phyloP scores from a whole-genome alignment of 1,140 invertebrate genomes.

The Drosophila ogumai region DNA sequence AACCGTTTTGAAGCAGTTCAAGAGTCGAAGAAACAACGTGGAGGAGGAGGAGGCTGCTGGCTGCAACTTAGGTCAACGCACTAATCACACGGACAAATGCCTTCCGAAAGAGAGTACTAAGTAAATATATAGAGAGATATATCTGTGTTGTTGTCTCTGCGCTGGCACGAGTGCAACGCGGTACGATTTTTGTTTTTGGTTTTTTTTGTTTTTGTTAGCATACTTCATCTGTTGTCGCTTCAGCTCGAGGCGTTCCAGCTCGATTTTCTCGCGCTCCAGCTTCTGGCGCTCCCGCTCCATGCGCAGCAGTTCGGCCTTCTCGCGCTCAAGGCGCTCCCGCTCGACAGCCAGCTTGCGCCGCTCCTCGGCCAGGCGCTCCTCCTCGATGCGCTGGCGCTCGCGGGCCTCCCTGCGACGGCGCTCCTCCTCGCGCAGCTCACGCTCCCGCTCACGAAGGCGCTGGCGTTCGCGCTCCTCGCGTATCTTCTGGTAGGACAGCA shows the following conservation, averaged over 20 bases:
- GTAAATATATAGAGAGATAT: conserved; percentile 62
- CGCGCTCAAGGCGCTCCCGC: conserved; percentile 90
- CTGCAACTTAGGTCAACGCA: conserved; percentile 70
- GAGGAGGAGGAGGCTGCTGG: conserved; percentile 25
- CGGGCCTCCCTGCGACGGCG: conserved; percentile 91
- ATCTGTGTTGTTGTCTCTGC: conserved; percentile 57
- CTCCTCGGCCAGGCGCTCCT: conserved; percentile 91
- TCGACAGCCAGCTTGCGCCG: conserved; percentile 91
- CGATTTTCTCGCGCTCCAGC: conserved; percentile 92
- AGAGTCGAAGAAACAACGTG: conserved; percentile 72
- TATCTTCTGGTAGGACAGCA: conserved; percentile 82
- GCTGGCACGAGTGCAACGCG: conserved; percentile 39
- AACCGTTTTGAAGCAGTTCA: conserved; percentile 43
- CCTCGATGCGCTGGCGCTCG: conserved; percentile 91
- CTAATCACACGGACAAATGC: conserved; percentile 65
- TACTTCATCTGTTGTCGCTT: conserved; percentile 90
- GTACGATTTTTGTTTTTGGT: conserved; percentile 39
- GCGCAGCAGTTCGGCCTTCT: conserved; percentile 92
- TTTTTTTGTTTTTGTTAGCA: conserved; percentile 62
- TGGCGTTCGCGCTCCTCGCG: conserved; percentile 92
- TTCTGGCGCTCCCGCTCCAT: conserved; percentile 93
- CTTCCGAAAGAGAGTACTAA: conserved; percentile 44
- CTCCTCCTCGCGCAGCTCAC: conserved; percentile 91
- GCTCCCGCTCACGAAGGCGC: conserved; percentile 90
- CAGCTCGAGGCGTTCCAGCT: conserved; percentile 92